Conservation (phyloP, 2,888 invertebrate species). For the Spodoptera littoralis region DNA sequence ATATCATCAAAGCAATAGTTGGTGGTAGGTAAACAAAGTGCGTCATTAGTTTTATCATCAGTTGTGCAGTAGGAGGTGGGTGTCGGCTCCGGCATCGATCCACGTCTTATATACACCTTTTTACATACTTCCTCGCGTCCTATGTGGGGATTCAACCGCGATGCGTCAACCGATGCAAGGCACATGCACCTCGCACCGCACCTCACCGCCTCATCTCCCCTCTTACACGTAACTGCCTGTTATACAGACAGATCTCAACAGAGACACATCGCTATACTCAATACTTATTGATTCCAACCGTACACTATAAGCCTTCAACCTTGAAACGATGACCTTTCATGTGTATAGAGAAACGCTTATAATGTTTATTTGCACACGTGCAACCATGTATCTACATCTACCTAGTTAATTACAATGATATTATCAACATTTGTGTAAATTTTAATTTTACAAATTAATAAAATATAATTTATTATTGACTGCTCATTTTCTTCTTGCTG, state of each 20-base stretch:
- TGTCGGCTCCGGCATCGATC: conserved; percentile 84
- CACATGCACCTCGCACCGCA: conserved; percentile 77
- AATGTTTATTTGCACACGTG: conserved; percentile 44
- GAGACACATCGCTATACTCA: conserved; percentile 60
- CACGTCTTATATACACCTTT: conserved; percentile 83
- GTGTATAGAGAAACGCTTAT: conserved; percentile 52
- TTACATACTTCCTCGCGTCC: conserved; percentile 83
- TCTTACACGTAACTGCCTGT: conserved; percentile 53
- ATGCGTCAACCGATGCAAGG: conserved; percentile 86
- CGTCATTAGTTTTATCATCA: conserved; percentile 50
- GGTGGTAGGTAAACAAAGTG: conserved; percentile 13
- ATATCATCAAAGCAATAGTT: background rate
- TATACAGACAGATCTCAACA: conserved; percentile 63
- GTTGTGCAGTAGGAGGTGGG: conserved; percentile 64
- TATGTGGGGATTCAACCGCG: conserved; percentile 87
- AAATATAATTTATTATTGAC: no score
- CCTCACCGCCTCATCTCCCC: conserved; percentile 52
- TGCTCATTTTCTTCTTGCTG: no score
- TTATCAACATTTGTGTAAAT: no score
- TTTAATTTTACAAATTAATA: no score
- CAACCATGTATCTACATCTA: conserved; percentile 9
- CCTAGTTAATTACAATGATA: no score
- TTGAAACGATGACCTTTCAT: conserved; percentile 74
- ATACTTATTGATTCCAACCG: conserved; percentile 67
- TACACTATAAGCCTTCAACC: conserved; percentile 66